phyloP scores from a whole-genome alignment of 2,888 invertebrate genomes.

The Acleris laterana region DNA sequence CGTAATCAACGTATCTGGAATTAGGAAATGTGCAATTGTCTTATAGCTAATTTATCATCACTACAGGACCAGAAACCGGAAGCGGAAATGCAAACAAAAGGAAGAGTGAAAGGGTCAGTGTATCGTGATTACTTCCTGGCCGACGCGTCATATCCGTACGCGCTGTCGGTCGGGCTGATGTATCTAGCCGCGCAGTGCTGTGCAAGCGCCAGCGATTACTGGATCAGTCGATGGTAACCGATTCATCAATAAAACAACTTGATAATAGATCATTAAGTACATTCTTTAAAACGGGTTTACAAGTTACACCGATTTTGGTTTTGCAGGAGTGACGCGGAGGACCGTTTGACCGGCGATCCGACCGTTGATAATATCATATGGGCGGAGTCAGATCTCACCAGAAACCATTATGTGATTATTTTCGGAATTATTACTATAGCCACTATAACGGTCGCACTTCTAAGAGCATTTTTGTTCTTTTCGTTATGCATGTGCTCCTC shows the following conservation, averaged over 20 bases:
- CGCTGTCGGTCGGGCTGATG: slow-evolving; percentile 58
- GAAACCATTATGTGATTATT: slow-evolving; percentile 71
- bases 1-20: slow-evolving; percentile 35
- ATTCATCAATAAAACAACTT: neutral
- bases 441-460: slow-evolving; percentile 84
- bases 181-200: slow-evolving; percentile 85
- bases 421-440: slow-evolving; percentile 84
- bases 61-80: slow-evolving; percentile 70
- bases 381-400: slow-evolving; percentile 62
- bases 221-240: slow-evolving; percentile 73
- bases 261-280: neutral
- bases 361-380: slow-evolving; percentile 69
- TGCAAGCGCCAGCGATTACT: slow-evolving; percentile 75
- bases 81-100: slow-evolving; percentile 65
- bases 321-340: slow-evolving; percentile 71
- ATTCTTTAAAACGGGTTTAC: neutral
- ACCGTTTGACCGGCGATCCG: slow-evolving; percentile 69
- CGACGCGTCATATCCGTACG: slow-evolving; percentile 60
- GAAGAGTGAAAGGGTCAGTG: slow-evolving; percentile 68
- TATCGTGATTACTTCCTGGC: slow-evolving; percentile 73
- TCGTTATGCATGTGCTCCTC: slow-evolving; percentile 87
- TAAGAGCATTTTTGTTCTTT: slow-evolving; percentile 87
- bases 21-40: no score
- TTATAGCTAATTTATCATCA: neutral
- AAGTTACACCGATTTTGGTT: neutral